These are phyloP conservation scores for Myotis brandtii DNA, from an alignment of 2,113 vertebrate genomes.

Conservation along the genomic window DNA sequence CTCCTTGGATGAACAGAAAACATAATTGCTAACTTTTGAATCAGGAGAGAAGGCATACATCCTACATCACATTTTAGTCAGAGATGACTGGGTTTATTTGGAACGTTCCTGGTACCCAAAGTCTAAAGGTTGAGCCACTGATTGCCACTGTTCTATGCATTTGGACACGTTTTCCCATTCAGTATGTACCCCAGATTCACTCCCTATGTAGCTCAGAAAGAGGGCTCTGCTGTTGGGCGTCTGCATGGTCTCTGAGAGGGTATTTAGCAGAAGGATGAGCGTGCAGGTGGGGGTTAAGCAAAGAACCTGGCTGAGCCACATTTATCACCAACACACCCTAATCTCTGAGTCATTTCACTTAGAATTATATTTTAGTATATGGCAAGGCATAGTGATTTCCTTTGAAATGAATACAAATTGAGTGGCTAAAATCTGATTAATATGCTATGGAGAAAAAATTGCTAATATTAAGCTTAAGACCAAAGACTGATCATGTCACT, in stretches of 20 bases:
- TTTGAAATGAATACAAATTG: slow-evolving; percentile 33
- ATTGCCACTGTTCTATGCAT: neutral
- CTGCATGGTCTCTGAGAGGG: neutral
- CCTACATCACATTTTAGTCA: neutral
- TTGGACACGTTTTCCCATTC: neutral
- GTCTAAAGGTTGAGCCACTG: neutral
- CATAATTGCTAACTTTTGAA: slow-evolving; percentile 38
- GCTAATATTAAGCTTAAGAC: neutral
- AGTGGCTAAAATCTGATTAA: slow-evolving; percentile 37
- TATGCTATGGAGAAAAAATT: slow-evolving; percentile 53
- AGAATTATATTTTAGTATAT: neutral
- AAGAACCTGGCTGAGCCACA: neutral
- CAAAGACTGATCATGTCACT: neutral
- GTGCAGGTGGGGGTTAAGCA: neutral
- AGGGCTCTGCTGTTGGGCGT: neutral
- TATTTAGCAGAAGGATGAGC: slow-evolving; percentile 39
- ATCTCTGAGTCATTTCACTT: neutral
- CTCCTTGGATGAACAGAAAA: slow-evolving; percentile 19
- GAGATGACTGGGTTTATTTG: neutral
- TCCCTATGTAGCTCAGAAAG: neutral
- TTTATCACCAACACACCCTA: neutral
- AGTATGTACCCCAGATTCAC: neutral
- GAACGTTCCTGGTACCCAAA: neutral
- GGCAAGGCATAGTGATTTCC: neutral
- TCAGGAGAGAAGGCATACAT: slow-evolving; percentile 14